Conservation (phyloP, 1,140 invertebrate genomes). For the Chymomyza costata region DNA sequence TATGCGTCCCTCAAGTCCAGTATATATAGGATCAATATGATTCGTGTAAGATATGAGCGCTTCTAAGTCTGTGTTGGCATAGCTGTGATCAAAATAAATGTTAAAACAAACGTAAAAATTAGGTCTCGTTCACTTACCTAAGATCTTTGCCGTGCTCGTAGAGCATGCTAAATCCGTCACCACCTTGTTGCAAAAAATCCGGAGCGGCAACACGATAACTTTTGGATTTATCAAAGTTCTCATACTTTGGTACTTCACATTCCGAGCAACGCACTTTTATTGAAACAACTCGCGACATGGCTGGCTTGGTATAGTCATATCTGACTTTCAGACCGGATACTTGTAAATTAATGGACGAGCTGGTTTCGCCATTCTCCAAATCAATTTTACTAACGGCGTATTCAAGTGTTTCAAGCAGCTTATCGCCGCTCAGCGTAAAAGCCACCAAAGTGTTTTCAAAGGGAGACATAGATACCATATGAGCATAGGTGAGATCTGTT, state of each 20-base stretch:
- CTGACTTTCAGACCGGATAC: conserved; percentile 77
- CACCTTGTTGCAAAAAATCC: conserved; percentile 81
- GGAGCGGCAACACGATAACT: conserved; percentile 80
- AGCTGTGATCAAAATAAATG: no score
- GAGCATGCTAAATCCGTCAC: conserved; percentile 79
- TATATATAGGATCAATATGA: conserved; percentile 53
- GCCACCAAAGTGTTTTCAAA: conserved; percentile 84
- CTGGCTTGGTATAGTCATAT: conserved; percentile 77
- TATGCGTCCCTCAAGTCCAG: conserved; percentile 73
- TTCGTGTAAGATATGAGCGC: conserved; percentile 51
- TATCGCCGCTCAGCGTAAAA: conserved; percentile 80
- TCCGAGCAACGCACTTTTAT: conserved; percentile 79
- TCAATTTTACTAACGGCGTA: conserved; percentile 76
- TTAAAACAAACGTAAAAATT: no score
- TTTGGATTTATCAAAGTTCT: conserved; percentile 75
- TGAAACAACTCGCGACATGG: conserved; percentile 78
- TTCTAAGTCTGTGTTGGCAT: conserved; percentile 60
- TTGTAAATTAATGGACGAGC: conserved; percentile 80
- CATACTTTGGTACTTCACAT: conserved; percentile 81
- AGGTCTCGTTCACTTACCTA: conserved; percentile 44
- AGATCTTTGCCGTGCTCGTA: conserved; percentile 44
- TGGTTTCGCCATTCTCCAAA: conserved; percentile 63
- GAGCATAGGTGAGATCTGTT: conserved; percentile 81
- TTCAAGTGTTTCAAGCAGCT: conserved; percentile 80
- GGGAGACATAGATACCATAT: conserved; percentile 81